Conservation (phyloP, 1,140 invertebrate genomes). For the Protaetia brevitarsis region DNA sequence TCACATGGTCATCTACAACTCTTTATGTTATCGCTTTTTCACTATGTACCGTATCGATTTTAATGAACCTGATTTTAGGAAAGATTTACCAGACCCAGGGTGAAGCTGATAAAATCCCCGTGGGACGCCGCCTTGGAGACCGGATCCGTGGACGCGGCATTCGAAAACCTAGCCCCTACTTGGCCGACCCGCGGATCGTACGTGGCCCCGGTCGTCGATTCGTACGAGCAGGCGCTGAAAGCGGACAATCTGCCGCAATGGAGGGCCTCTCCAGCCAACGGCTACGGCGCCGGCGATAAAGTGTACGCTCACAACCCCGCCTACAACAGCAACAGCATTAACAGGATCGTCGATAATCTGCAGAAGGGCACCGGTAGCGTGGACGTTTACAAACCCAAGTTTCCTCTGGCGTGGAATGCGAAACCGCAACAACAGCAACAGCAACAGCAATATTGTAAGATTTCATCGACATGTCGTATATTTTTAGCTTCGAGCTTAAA, state of each 20-base stretch:
- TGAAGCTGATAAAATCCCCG: constrained; percentile 65
- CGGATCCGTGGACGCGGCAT: constrained; percentile 66
- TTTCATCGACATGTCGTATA: neutral
- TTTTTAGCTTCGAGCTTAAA: neutral
- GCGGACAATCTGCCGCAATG: constrained; percentile 42
- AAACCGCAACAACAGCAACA: constrained; percentile 34
- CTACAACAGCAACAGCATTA: constrained; percentile 48
- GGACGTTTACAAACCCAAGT: constrained; percentile 52
- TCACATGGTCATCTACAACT: no score
- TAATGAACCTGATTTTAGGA: constrained; percentile 51
- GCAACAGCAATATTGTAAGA: constrained; percentile 34
- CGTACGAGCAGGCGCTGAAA: constrained; percentile 45
- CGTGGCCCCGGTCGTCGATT: constrained; percentile 44
- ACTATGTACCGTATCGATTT: constrained; percentile 10
- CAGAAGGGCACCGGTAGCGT: constrained; percentile 45
- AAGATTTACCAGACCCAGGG: constrained; percentile 56
- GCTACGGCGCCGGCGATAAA: constrained; percentile 29
- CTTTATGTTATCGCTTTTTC: no score
- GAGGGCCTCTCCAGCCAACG: constrained; percentile 33
- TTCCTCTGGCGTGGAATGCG: constrained; percentile 56
- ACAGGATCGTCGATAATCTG: constrained; percentile 45
- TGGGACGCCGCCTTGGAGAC: constrained; percentile 73
- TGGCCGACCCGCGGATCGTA: constrained; percentile 42
- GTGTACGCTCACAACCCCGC: constrained; percentile 45
- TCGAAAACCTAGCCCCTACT: constrained; percentile 51